Evolutionary conservation across 1,140 invertebrate species (phyloP).

Genomic region (Listronotus bonariensis): DNA sequence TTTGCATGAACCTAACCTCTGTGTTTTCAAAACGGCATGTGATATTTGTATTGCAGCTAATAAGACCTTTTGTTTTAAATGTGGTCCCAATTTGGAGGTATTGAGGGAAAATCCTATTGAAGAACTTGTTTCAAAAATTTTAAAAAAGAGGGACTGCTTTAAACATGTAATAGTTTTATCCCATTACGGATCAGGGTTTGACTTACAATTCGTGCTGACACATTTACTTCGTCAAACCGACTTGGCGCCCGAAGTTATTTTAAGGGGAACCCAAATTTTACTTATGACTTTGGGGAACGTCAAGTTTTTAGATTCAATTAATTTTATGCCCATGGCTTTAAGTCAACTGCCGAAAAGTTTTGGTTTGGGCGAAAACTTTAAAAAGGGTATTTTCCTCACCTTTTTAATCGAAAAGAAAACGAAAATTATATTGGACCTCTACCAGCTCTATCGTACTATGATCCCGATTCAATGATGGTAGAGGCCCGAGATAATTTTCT

Average conservation of each 20-base stretch:
- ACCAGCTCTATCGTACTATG: conserved; percentile 24
- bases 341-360: conserved; percentile 23
- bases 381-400: conserved; percentile 38
- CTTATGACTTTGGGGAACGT: conserved; percentile 4
- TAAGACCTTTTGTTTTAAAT: conserved; percentile 4
- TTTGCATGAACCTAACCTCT: conserved; percentile 14
- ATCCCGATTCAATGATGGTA: conserved; percentile 20
- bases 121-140: neutral
- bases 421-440: conserved; percentile 25
- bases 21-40: conserved; percentile 19
- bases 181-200: conserved; percentile 16
- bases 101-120: neutral
- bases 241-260: conserved; percentile 4
- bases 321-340: conserved; percentile 25
- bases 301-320: conserved; percentile 26
- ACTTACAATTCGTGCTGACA: conserved; percentile 14
- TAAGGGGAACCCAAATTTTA: conserved; percentile 11
- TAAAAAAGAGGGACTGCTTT: conserved; percentile 9
- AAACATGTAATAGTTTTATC: conserved; percentile 13
- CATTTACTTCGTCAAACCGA: conserved; percentile 7
- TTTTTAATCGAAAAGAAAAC: conserved; percentile 34
- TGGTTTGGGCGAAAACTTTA: conserved; percentile 10
- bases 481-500: conserved; percentile 11
- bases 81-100: conserved; percentile 1
- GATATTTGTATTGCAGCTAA: neutral